phyloP scores from a whole-genome alignment of 2,113 vertebrate species.

The Thalassoma bifasciatum region DNA sequence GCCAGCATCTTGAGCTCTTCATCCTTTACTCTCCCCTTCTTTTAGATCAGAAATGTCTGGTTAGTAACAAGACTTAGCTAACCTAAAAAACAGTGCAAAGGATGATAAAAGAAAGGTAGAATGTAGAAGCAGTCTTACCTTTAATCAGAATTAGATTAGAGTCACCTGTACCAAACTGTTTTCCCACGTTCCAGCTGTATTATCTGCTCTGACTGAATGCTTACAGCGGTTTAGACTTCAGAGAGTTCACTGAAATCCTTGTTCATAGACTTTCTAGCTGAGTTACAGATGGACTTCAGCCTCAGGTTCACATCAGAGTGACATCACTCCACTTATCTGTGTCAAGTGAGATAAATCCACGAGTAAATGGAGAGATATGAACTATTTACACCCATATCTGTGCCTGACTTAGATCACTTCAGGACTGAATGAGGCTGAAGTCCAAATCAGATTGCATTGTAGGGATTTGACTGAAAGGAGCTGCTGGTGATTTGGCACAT shows the following conservation, averaged over 20 bases:
- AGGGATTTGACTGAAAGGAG: not conserved
- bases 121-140: constrained; percentile 36
- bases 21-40: constrained; percentile 56
- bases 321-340: constrained; percentile 72
- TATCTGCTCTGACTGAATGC: constrained; percentile 14
- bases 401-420: constrained; percentile 39
- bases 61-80: not conserved
- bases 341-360: constrained; percentile 64
- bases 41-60: not conserved
- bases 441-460: constrained; percentile 33
- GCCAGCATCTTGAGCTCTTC: constrained; percentile 46
- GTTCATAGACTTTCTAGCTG: constrained; percentile 24
- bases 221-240: not conserved
- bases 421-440: constrained; percentile 56
- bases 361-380: constrained; percentile 43
- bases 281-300: constrained; percentile 80
- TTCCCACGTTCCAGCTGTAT: not conserved
- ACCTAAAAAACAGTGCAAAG: not conserved
- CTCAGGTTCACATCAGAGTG: constrained; percentile 64
- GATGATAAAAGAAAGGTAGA: not conserved
- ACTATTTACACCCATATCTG: constrained; percentile 35
- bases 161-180: not conserved
- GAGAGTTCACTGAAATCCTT: constrained; percentile 32
- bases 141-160: no score
- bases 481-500: not conserved